These are phyloP conservation scores for Daptonema setosum DNA, from an alignment of 2,888 invertebrate species.

Conservation along the genomic window DNA sequence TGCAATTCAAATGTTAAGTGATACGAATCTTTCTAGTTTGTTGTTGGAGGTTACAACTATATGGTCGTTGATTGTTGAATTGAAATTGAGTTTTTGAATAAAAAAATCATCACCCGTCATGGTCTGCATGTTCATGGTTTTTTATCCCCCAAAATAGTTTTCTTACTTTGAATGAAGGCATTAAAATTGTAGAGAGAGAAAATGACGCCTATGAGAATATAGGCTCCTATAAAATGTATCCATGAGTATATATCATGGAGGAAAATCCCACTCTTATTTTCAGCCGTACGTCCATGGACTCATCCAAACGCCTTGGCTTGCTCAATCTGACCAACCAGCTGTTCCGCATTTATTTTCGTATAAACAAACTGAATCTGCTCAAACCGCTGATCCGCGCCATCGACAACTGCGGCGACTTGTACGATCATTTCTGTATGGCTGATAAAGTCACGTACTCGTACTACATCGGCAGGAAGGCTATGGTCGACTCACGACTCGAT, in stretches of 20 bases:
- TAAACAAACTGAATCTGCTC: constrained; percentile 38
- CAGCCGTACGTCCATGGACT: constrained; percentile 57
- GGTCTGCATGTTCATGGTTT: background rate
- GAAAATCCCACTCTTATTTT: too few species aligned
- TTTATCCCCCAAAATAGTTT: background rate
- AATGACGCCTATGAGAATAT: too few species aligned
- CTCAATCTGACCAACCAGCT: constrained; percentile 82
- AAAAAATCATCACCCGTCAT: background rate
- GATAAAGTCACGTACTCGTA: constrained; percentile 85
- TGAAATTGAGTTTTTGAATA: too few species aligned
- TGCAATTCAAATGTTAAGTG: too few species aligned
- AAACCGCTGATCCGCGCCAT: constrained; percentile 88
- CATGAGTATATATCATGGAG: too few species aligned
- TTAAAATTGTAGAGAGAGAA: too few species aligned
- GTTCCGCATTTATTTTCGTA: constrained; percentile 79
- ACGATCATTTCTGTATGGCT: constrained; percentile 59
- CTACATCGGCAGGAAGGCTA: constrained; percentile 85
- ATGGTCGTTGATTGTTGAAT: too few species aligned
- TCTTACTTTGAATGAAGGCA: too few species aligned
- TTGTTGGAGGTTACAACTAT: too few species aligned
- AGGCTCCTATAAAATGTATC: too few species aligned
- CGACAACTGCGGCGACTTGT: constrained; percentile 64
- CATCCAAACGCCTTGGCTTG: constrained; percentile 89
- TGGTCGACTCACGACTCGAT: constrained; percentile 91
- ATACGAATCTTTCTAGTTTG: too few species aligned